Base-by-base conservation (phyloP, 1,140 invertebrate genomes). In the Muscidifurax raptorellus region DNA sequence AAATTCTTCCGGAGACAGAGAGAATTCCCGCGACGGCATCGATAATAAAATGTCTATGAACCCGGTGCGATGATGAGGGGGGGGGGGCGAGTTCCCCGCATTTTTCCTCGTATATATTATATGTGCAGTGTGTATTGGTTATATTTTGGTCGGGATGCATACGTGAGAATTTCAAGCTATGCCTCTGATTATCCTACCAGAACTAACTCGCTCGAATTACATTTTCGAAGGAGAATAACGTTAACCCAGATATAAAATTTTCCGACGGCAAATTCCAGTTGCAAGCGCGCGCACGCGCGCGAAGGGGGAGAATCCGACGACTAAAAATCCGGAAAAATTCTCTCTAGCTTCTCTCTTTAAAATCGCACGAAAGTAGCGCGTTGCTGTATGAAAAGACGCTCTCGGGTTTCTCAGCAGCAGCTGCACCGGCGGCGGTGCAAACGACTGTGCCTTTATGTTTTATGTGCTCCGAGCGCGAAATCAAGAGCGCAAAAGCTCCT, bases 1-100 rank as follows among this genome's bases (percentile, higher is more conserved):
- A 76, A 76, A 82, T 25, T 15, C 47, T 76, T 82, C 22, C 59
- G 47, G n/a, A 75, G 22, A 44, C 59, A 30, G n/a, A 75, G 3
- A 30, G 25, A 36, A 71, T 40, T 75, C 7, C 25, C 44, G 52
- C 18, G 1, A 7, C 27, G 27, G 36, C 44, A 27, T 75, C 36
- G 30, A 82, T 82, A 74, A 75, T 72, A 82, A 82, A 82, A 82
- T 75, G 52, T 75, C 79, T 80, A 52, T 47, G 78, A 71, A 80
- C 36, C 40, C 25, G 6, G 25, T 52, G 47, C 52, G 52, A 52
- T 18, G 15, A 67, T n/a, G 28, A 18, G 25, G 64, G 15, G 64
- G 25, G 27, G 36, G 9, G 13, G 15, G 7, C 52, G 52, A 59
- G 52, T 59, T 59, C 52, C 44, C 44, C 28, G 40, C 25, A 30